phyloP scores from a whole-genome alignment of 2,797 vertebrate species.

The Cossypha polioptera region DNA sequence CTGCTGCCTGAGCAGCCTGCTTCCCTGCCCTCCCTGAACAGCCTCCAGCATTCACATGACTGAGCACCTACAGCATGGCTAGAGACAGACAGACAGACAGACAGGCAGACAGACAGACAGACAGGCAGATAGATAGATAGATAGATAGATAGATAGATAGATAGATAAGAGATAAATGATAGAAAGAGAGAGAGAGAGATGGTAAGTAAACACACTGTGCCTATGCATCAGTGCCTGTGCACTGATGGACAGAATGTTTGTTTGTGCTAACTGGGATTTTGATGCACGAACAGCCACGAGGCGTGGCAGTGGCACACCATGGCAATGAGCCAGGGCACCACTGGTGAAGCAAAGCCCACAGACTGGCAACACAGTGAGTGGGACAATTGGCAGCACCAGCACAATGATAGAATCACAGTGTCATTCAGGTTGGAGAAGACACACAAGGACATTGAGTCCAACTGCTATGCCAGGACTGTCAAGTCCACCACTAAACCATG shows the following conservation, averaged over 20 bases:
- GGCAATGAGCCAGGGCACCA: accelerated
- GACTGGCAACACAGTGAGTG: accelerated
- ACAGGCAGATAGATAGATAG: not conserved
- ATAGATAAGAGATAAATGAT: not conserved
- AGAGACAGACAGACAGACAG: not conserved
- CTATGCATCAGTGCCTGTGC: not conserved
- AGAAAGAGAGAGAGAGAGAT: no score
- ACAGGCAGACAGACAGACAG: no score
- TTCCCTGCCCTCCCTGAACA: not conserved
- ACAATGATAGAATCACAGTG: accelerated
- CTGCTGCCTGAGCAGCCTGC: not conserved
- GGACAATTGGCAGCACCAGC: not conserved
- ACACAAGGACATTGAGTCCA: not conserved
- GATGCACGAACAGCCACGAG: accelerated
- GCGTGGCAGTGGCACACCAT: accelerated
- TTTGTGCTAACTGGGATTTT: not conserved
- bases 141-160: not conserved
- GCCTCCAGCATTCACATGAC: not conserved
- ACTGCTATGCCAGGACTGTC: not conserved
- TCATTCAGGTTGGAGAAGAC: not conserved
- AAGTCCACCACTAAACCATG: not conserved
- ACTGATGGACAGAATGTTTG: not conserved
- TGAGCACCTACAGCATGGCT: not conserved
- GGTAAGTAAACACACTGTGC: not conserved
- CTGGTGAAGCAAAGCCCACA: not conserved